Base-by-base conservation (phyloP, 2,797 vertebrate species). In the Enteromius unitaeniatus region DNA sequence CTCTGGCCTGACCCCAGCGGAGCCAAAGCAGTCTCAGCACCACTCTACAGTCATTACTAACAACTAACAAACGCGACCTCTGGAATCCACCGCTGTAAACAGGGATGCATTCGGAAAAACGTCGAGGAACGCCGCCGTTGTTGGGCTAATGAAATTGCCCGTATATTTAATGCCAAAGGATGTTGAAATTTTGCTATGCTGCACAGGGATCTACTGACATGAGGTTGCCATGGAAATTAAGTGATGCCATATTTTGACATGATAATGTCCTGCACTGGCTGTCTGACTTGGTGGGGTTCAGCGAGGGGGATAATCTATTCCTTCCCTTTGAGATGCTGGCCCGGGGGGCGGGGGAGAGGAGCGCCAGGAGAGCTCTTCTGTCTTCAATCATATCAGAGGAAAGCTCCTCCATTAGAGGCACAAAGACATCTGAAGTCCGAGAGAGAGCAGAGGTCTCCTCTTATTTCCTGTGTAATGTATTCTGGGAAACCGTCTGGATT, bases 361-460 rank as follows among this genome's bases (percentile, higher is more conserved):
- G 86, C 82, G 72, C 79, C 79, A 85, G 85, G 81, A 85, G 82
- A 83, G 79, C 87, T 89, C 85, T 85, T 89, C 87, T 89, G 88
- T 88, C 88, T 88, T 88, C 88, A 89, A 87, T 89, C 87, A 86
- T 87, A 87, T 87, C 87, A 88, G 86, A 88, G 87, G 79, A 84
- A 89, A 89, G 87, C 87, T 86, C 86, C 88, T 86, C 87, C 88
- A 89, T 89, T 89, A 87, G 87, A 88, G 86, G 79, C 87, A 89
- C 87, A 89, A 87, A 89, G 85, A 85, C 88, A 87, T 85, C 78
- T 86, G 82, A 89, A 89, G 88, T 83, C 81, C 83, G 62, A 82
- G 80, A 86, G 84, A 89, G 85, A 85, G 84, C 83, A 79, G 76
- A 88, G 88, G 87, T 88, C 87, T 84, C 67, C 86, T 87, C 86